These are phyloP conservation scores for Falco berigora DNA, from an alignment of 2,797 vertebrate genomes.

Conservation along the genomic window DNA sequence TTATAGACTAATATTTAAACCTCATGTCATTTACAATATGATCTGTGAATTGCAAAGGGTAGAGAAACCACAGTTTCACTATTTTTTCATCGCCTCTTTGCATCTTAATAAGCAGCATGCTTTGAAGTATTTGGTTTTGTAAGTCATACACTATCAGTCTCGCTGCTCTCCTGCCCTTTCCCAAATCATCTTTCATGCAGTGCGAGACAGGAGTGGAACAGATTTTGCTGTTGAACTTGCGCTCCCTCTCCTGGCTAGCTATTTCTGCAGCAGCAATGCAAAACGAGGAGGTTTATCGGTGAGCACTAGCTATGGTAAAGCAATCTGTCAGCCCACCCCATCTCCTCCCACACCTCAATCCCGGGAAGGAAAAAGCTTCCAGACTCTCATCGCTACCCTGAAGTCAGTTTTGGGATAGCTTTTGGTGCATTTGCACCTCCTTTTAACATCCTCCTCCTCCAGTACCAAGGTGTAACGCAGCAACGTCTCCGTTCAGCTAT, in stretches of 20 bases:
- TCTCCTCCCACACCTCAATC: neutral
- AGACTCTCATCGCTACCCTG: neutral
- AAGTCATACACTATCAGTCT: neutral
- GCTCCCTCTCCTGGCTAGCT: conserved; percentile 39
- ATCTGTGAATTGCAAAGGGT: neutral
- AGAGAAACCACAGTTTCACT: neutral
- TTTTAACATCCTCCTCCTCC: neutral
- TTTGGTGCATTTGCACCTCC: neutral
- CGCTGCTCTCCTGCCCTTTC: neutral
- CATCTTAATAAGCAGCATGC: neutral
- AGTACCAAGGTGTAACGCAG: neutral
- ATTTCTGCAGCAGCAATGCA: neutral
- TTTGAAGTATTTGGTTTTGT: neutral
- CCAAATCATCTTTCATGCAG: neutral
- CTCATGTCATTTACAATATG: neutral
- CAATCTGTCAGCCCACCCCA: neutral
- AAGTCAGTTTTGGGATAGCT: neutral
- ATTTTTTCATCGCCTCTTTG: neutral
- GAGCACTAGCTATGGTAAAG: neutral
- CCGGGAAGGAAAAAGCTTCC: neutral
- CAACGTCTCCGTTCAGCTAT: neutral
- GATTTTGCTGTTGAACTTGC: neutral
- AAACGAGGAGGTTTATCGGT: neutral
- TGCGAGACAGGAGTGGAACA: neutral
- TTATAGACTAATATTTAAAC: neutral